phyloP scores from a whole-genome alignment of 2,797 vertebrate genomes.

The Pogonophryne albipinna region DNA sequence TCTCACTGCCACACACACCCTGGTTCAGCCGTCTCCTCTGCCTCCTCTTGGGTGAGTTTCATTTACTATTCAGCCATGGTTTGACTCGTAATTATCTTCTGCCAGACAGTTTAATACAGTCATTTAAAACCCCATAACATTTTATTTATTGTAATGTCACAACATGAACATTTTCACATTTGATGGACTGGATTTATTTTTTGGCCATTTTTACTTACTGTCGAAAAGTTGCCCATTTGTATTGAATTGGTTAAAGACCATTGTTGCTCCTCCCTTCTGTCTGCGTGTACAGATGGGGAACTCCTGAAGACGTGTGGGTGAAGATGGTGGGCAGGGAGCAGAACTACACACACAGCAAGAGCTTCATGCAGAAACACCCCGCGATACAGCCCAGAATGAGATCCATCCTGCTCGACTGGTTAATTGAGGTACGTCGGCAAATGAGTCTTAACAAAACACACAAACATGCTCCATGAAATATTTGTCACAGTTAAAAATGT shows the following conservation, averaged over 20 bases:
- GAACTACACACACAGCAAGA: conserved; percentile 86
- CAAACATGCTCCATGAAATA: neutral
- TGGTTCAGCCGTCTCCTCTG: conserved; percentile 86
- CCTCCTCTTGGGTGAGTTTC: conserved; percentile 88
- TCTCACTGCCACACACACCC: conserved; percentile 84
- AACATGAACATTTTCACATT: neutral
- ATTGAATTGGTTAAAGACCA: neutral
- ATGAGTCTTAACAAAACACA: neutral
- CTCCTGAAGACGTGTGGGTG: conserved; percentile 87
- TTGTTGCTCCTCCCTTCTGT: neutral
- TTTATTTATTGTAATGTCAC: neutral
- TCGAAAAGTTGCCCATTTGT: too few relatives aligned
- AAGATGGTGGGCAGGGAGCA: conserved; percentile 88
- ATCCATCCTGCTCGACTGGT: conserved; percentile 91
- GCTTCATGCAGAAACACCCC: conserved; percentile 84
- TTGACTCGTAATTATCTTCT: neutral
- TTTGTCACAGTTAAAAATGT: neutral
- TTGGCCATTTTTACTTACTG: too few relatives aligned
- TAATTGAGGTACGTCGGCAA: conserved; percentile 86
- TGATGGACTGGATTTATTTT: neutral
- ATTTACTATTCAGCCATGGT: neutral
- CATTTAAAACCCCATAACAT: neutral
- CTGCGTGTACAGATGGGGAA: conserved; percentile 85
- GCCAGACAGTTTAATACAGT: neutral
- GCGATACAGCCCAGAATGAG: conserved; percentile 91